phyloP scores from a whole-genome alignment of 2,888 invertebrate species.

The Celastrina argiolus region DNA sequence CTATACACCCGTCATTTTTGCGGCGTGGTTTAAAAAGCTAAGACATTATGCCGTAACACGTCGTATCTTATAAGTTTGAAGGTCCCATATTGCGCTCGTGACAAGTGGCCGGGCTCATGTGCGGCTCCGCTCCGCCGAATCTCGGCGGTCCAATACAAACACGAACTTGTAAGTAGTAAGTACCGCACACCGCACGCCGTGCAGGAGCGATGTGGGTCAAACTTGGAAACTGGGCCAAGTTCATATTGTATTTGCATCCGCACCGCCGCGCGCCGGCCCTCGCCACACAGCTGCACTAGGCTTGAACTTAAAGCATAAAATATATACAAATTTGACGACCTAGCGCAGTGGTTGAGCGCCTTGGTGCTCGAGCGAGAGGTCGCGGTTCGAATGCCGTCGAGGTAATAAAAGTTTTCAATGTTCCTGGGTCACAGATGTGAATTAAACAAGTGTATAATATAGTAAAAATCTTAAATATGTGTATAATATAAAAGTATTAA shows the following conservation, averaged over 20 bases:
- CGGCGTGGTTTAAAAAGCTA: no score
- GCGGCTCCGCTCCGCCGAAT: not conserved
- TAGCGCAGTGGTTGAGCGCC: no score
- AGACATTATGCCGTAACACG: not conserved
- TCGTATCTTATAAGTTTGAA: slow-evolving; percentile 1
- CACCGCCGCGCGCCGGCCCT: not conserved
- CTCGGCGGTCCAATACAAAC: slow-evolving; percentile 14
- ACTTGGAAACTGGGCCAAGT: slow-evolving; percentile 7
- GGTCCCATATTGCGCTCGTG: not conserved
- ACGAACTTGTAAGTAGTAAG: not conserved
- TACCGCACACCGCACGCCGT: no score
- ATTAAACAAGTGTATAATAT: no score
- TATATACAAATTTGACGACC: no score
- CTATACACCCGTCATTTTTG: no score
- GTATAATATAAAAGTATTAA: no score
- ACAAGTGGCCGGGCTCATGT: not conserved
- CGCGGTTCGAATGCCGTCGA: no score
- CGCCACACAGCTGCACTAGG: not conserved
- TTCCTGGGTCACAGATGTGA: no score
- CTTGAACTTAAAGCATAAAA: not conserved
- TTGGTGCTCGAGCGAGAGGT: no score
- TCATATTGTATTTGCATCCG: slow-evolving; percentile 10
- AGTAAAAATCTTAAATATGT: no score
- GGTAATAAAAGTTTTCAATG: no score
- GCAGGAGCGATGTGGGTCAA: not conserved